These are phyloP conservation scores for Cyprinella venusta DNA, from an alignment of 2,797 vertebrate genomes.

Conservation along the genomic window DNA sequence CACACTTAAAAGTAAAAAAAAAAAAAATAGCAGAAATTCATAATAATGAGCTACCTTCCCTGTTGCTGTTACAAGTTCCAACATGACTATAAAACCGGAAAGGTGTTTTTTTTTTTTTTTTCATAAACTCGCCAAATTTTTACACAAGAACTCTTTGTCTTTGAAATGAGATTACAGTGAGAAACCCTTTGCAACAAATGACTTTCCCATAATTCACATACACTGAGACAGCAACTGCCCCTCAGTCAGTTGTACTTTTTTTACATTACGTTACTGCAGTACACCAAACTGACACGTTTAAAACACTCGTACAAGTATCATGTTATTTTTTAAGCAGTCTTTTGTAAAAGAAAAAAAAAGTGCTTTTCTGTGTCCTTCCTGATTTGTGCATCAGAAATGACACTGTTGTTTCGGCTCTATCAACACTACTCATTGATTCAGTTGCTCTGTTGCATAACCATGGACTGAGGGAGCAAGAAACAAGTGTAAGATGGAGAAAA, in stretches of 20 bases:
- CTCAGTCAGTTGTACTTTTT: neutral
- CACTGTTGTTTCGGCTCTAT: neutral
- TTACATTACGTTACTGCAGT: neutral
- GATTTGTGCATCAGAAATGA: neutral
- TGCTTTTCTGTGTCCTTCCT: neutral
- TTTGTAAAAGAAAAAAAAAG: neutral
- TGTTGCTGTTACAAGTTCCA: neutral
- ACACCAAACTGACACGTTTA: neutral
- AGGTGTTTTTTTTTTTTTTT: neutral
- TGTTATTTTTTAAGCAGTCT: neutral
- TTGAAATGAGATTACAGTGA: neutral
- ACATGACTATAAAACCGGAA: neutral
- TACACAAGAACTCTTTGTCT: neutral
- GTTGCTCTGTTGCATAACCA: constrained; percentile 2
- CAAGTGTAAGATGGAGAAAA: constrained; percentile 9
- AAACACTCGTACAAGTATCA: neutral
- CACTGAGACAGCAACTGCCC: neutral
- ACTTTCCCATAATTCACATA: neutral
- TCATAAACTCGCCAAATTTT: neutral
- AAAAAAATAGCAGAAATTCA: no score
- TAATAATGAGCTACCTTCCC: neutral
- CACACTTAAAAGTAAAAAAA: no score
- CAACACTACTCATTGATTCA: constrained; percentile 29
- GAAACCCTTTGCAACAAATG: neutral
- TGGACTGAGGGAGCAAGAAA: neutral